Base-by-base conservation (phyloP, 1,140 invertebrate species). In the Zaprionus vittiger region DNA sequence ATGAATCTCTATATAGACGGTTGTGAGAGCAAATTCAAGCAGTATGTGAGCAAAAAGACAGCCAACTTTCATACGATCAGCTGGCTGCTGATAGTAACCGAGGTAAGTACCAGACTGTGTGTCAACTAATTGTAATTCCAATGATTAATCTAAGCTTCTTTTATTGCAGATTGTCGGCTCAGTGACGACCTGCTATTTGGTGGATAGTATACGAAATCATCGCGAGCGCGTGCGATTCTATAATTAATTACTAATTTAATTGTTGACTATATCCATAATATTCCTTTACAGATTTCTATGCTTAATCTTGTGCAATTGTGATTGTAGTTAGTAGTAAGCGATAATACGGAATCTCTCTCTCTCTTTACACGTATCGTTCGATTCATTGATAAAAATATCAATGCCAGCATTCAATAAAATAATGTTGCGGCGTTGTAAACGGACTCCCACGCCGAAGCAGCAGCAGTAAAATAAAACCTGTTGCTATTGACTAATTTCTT, bases 131-230 rank as follows among this genome's bases (percentile, higher is more conserved):
- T 61, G 14, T 22, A 31, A 47, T 59, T 49, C n/a, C 12, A 31
- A 28, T 24, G 44, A 17, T 31, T 56, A 38, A 26, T 20, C 1
- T 49, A 34, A 26, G 0, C 14, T 31, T 44, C 52, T 71, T 37
- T 20, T 28, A 14, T 77, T 81, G 20, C 78, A 92, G 91, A 81
- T 92, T 67, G 72, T 78, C 26, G 87, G 80, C 55, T 92, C 91
- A 9, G 91, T 92, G 52, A 79, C 64, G 52, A 83, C 84, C 62
- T 92, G 91, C 67, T 85, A 91, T 60, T 68, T 92, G 70, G 80
- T 84, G 41, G 91, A 92, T 56, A 92, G 91, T 63, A 92, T 92
- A 81, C 78, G 91, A 73, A 92, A 92, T 73, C 84, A 91, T 69
- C 80, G 84, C 49, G 91, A 92, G 79, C 91, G 91, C 55, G 78